Base-by-base conservation (phyloP, 2,888 invertebrate species). In the Tetrapedia diversipes region DNA sequence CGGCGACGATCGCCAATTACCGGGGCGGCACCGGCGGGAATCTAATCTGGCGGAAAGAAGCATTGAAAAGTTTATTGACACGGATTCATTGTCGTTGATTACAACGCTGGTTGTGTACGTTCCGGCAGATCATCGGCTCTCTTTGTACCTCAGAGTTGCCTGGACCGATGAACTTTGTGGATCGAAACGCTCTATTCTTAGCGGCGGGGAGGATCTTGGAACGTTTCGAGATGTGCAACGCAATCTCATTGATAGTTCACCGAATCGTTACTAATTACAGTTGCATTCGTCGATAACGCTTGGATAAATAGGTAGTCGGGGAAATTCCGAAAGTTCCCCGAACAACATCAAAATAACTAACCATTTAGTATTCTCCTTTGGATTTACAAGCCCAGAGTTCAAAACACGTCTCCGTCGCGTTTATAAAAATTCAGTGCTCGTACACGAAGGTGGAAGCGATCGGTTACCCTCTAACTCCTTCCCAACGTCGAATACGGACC, bases 161-260 rank as follows among this genome's bases (percentile, higher is more conserved):
- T 4, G 57, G 59, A 47, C 66, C 45, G 45, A 57, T 57, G 47
- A 56, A 66, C 57, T 45, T 34, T 45, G 10, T n/a, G 63, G n/a
- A 34, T 32, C 16, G 51, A 19, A 51, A 51, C 37, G n/a, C n/a
- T n/a, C 37, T 63, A 63, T 63, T 29, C 37, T 63, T 51, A 39
- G 39, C 19, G n/a, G 0, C 37, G 37, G n/a, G 34, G n/a, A 63
- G n/a, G n/a, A 63, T 66, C 37, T 37, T 22, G 64, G 11, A 32
- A 53, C 10, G n/a, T n/a, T 14, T 1, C 19, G 37, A 32, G 8
- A 22, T 41, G 29, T 8, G 49, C 41, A 34, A 41, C 6, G 56
- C 56, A 24, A 56, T 39, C 39, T 56, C 1, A n/a, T 6, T 16
- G 54, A 56, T 37, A 57, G 19, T 54, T 16, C 11, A 19, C 14